Base-by-base conservation (phyloP, 2,888 invertebrate genomes). In the Sericinus montela region DNA sequence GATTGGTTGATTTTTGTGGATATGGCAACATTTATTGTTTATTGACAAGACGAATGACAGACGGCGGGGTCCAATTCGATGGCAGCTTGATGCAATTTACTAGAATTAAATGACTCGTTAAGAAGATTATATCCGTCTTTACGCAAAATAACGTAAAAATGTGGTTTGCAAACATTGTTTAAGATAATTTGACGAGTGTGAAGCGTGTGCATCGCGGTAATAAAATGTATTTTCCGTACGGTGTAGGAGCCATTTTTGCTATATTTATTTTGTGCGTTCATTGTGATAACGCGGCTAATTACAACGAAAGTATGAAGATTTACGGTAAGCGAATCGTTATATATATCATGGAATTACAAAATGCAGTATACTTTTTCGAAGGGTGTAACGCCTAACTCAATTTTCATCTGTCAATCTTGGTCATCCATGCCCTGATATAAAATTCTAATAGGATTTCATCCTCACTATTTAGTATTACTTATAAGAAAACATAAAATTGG, bases 181-280 rank as follows among this genome's bases (percentile, higher is more conserved):
- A 78, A 75, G 66, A 64, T 65, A 68, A 70, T 65, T 65, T 72
- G 67, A 72, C 76, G 75, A 72, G 78, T 68, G 66, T 65, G 54
- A 64, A 66, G 65, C 75, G 83, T 76, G 82, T 72, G 65, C 69
- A 67, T 67, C 69, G 69, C 72, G 69, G 63, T 67, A 62, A 60
- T 68, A 87, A 78, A 77, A 89, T 89, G 89, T 83, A 81, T 85
- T 72, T 81, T 80, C 79, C 71, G 63, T 82, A 73, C 77, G 79
- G 79, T 67, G 58, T 87, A 82, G 89, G 83, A 84, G 89, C 89
- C 89, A 89, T 89, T 88, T 89, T 89, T 84, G 78, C 83, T 81
- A 76, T 86, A 81, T 88, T 85, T 85, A 87, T 88, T 84, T 87
- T 87, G 80, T 83, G 85, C 77, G 87, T 85, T 83, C 82, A 87